A percentile compares a stretch with the other conserved stretches of the same genome.
Conservation (phyloP, 2,797 vertebrate species). For the Mycteria americana region DNA sequence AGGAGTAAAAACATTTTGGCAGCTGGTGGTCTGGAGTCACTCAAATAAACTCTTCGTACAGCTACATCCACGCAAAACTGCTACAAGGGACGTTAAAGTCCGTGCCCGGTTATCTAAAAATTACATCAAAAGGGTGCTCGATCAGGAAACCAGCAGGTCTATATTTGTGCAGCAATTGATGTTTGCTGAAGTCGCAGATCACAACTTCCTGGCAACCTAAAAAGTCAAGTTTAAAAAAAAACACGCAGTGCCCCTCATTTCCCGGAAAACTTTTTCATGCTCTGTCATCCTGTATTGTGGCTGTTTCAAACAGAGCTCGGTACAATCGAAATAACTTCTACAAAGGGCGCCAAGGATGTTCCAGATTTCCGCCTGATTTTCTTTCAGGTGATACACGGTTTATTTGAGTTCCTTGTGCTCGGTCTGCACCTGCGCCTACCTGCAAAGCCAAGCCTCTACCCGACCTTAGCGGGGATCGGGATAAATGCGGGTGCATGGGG, state of each 20-base stretch:
- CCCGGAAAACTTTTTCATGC: slow-evolving; percentile 30
- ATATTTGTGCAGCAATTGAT: slow-evolving; percentile 53
- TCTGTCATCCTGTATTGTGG: neutral
- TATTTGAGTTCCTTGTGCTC: neutral
- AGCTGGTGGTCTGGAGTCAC: neutral
- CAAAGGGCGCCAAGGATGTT: neutral
- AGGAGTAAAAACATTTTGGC: neutral
- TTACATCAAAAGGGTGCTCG: slow-evolving; percentile 22
- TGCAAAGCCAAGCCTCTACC: neutral
- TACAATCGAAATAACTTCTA: neutral
- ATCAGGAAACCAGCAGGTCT: slow-evolving; percentile 51
- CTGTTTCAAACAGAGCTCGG: neutral
- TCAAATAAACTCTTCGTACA: neutral
- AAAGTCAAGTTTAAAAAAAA: slow-evolving; percentile 13
- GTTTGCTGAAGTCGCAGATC: slow-evolving; percentile 46
- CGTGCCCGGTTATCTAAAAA: slow-evolving; percentile 13
- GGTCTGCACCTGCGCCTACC: neutral
- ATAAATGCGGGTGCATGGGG: neutral
- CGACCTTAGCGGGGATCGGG: neutral
- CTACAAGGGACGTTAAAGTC: neutral
- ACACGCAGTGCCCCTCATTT: neutral
- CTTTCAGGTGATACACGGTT: neutral
- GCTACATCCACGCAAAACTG: neutral
- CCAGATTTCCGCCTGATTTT: neutral
- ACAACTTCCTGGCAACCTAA: slow-evolving; percentile 64